A percentile compares a stretch with the other conserved stretches of the same genome.
These are phyloP conservation scores for Enteromius trimaculatus DNA, from an alignment of 2,797 vertebrate species.

Conservation along the genomic window DNA sequence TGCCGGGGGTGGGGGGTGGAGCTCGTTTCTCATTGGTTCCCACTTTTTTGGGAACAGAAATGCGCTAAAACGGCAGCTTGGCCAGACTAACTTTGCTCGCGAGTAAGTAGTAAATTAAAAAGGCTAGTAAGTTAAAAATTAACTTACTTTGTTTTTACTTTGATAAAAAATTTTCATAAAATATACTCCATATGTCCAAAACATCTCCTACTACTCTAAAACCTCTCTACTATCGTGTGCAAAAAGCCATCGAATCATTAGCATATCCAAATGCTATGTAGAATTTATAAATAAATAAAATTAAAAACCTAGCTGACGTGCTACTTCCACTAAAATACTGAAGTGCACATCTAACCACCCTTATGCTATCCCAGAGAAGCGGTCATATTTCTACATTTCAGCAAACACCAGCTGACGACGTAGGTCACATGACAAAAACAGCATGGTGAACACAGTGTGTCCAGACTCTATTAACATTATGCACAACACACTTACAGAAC, in stretches of 20 bases:
- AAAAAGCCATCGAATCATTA: not conserved
- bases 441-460: not conserved
- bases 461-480: not conserved
- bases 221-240: not conserved
- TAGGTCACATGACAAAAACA: constrained; percentile 2
- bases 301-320: not conserved
- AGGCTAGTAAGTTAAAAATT: too few relatives aligned
- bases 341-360: not conserved
- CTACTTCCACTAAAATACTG: not conserved
- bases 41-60: too few relatives aligned
- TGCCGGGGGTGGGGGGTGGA: too few relatives aligned
- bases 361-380: not conserved
- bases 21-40: too few relatives aligned
- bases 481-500: not conserved
- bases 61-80: too few relatives aligned
- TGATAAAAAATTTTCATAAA: too few relatives aligned
- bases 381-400: not conserved
- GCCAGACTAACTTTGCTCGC: too few relatives aligned
- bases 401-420: not conserved
- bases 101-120: rapidly evolving
- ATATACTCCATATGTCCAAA: not conserved
- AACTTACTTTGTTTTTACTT: not conserved
- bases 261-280: not conserved
- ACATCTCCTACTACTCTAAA: not conserved
- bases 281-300: not conserved